Conservation (phyloP, 2,888 invertebrate genomes). For the Nomada goodeniana region DNA sequence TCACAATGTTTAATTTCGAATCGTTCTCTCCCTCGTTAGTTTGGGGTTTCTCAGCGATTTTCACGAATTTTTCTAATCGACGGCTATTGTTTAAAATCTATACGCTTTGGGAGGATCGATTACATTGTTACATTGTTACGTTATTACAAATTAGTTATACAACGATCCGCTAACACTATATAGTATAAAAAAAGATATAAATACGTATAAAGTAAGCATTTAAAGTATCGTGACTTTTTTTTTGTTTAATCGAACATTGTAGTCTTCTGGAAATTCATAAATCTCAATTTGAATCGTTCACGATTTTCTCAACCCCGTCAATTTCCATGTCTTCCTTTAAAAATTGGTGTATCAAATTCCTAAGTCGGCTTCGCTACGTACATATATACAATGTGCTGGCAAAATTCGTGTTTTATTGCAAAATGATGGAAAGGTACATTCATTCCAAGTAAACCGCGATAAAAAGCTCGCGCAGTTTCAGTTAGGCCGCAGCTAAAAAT, state of each 20-base stretch:
- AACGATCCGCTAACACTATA: conserved; percentile 24
- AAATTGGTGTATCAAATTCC: conserved; percentile 3
- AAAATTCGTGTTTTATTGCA: conserved; percentile 21
- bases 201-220: conserved; percentile 40
- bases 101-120: conserved; percentile 17
- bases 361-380: conserved; percentile 23
- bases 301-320: neutral
- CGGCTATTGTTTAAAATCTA: conserved; percentile 9
- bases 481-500: neutral
- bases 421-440: conserved; percentile 13
- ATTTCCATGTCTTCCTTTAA: neutral
- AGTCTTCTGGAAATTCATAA: neutral
- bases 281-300: neutral
- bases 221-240: neutral
- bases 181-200: conserved; percentile 53
- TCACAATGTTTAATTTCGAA: conserved; percentile 52
- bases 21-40: conserved; percentile 16
- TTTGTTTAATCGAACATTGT: neutral
- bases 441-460: neutral
- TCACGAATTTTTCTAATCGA: neutral
- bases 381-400: conserved; percentile 27
- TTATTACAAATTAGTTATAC: neutral
- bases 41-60: conserved; percentile 18
- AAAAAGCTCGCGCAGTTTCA: neutral
- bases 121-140: conserved; percentile 16